phyloP scores from a whole-genome alignment of 2,797 vertebrate species.

The Chelidonichthys spinosus region DNA sequence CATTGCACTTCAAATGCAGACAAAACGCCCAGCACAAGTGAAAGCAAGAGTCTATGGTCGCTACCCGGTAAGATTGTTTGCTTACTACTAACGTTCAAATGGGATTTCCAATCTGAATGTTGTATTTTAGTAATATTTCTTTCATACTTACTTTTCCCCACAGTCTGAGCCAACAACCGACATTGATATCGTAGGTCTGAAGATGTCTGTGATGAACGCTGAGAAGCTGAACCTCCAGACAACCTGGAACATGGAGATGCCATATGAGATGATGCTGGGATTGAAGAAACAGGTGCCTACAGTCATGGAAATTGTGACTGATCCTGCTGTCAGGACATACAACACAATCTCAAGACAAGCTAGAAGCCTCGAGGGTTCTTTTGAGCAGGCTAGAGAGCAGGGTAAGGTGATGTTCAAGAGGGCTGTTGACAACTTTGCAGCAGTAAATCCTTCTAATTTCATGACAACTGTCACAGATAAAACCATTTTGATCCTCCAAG shows the following conservation, averaged over 20 bases:
- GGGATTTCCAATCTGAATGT: conserved; percentile 4
- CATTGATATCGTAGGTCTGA: conserved; percentile 85
- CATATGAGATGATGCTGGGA: conserved; percentile 80
- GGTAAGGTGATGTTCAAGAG: conserved; percentile 77
- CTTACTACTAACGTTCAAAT: not conserved
- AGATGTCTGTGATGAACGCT: conserved; percentile 79
- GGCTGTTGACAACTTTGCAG: conserved; percentile 74
- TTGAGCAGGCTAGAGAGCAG: conserved; percentile 76
- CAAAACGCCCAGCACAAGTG: conserved; percentile 66
- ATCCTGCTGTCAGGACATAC: conserved; percentile 68
- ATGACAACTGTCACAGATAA: conserved; percentile 75
- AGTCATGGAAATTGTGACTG: conserved; percentile 75
- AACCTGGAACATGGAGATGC: conserved; percentile 88
- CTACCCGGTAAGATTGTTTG: conserved; percentile 83
- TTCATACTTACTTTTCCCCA: conserved; percentile 44
- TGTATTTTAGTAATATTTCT: conserved; percentile 12
- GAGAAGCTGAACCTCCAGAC: conserved; percentile 83
- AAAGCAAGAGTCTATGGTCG: conserved; percentile 84
- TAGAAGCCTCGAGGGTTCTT: conserved; percentile 66
- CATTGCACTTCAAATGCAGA: conserved; percentile 82
- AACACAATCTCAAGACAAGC: conserved; percentile 57
- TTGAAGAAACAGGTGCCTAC: conserved; percentile 84
- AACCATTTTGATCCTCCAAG: conserved; percentile 70
- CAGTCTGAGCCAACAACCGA: conserved; percentile 88
- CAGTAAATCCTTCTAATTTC: conserved; percentile 69